Percentiles rank a stretch among this genome's conserved stretches.
Conservation (phyloP, 2,797 vertebrate genomes). For the Tapera naevia region DNA sequence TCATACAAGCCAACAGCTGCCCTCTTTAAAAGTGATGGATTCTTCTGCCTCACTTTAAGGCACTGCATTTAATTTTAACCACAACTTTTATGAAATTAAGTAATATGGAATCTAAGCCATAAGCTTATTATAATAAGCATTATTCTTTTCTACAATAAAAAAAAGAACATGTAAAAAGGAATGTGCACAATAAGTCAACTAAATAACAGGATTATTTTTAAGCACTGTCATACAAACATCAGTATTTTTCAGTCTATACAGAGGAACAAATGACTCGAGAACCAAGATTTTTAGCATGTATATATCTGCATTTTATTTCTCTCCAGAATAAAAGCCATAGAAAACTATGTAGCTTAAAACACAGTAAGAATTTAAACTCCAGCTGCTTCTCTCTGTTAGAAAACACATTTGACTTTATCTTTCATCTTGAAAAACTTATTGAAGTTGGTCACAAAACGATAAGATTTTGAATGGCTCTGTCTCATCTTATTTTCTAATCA, state of each 20-base stretch:
- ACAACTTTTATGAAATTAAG: not conserved
- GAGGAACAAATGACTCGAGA: not conserved
- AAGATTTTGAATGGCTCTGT: not conserved
- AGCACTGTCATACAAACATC: not conserved
- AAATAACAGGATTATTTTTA: not conserved
- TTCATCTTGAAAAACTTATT: constrained; percentile 23
- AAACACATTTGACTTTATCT: not conserved
- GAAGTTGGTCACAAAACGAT: not conserved
- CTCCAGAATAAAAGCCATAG: not conserved
- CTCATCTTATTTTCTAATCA: constrained; percentile 23
- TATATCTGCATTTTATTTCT: not conserved
- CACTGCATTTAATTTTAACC: not conserved
- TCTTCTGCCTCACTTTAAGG: not conserved
- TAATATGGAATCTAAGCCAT: not conserved
- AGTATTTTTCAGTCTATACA: not conserved
- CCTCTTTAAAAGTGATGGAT: not conserved
- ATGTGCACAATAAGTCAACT: not conserved
- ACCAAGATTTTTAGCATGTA: not conserved
- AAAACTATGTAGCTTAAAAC: not conserved
- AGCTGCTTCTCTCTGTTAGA: not conserved
- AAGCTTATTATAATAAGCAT: not conserved
- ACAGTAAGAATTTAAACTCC: not conserved
- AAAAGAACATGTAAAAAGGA: not conserved
- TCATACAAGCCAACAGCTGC: not conserved
- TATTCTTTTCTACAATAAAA: not conserved